Conservation (phyloP, 1,140 invertebrate genomes). For the Sitobion miscanthi region DNA sequence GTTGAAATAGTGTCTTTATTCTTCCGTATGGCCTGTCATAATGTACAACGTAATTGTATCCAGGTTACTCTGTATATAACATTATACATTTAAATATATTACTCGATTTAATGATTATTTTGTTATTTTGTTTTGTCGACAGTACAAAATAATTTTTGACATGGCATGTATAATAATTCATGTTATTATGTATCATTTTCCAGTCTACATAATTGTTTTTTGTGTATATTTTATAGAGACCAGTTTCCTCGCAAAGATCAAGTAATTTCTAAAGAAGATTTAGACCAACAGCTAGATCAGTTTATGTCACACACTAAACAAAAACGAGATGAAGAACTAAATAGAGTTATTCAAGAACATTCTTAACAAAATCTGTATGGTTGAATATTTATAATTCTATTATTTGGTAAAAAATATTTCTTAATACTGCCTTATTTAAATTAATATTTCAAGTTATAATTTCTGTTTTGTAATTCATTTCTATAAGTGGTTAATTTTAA, state of each 20-base stretch:
- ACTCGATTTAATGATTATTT: neutral
- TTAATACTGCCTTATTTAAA: neutral
- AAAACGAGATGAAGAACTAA: slow-evolving; percentile 51
- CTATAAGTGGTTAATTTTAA: neutral
- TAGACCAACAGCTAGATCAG: slow-evolving; percentile 50
- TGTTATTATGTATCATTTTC: neutral
- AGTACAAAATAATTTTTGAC: neutral
- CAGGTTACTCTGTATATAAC: no score
- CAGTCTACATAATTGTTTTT: neutral
- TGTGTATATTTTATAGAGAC: neutral
- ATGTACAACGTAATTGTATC: no score
- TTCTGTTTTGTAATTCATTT: neutral
- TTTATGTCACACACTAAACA: slow-evolving; percentile 55
- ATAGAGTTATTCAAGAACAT: slow-evolving; percentile 47
- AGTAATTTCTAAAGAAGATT: slow-evolving; percentile 46
- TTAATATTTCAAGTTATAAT: neutral
- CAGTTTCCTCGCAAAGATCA: slow-evolving; percentile 22
- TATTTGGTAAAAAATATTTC: neutral
- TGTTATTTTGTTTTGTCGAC: neutral
- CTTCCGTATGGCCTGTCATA: no score
- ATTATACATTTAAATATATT: no score
- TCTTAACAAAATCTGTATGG: neutral
- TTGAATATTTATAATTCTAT: neutral
- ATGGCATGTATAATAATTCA: neutral
- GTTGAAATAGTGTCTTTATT: no score